A percentile compares a stretch with the other conserved stretches of the same genome.
phyloP scores from a whole-genome alignment of 2,797 vertebrate species.

The Chelmon rostratus region DNA sequence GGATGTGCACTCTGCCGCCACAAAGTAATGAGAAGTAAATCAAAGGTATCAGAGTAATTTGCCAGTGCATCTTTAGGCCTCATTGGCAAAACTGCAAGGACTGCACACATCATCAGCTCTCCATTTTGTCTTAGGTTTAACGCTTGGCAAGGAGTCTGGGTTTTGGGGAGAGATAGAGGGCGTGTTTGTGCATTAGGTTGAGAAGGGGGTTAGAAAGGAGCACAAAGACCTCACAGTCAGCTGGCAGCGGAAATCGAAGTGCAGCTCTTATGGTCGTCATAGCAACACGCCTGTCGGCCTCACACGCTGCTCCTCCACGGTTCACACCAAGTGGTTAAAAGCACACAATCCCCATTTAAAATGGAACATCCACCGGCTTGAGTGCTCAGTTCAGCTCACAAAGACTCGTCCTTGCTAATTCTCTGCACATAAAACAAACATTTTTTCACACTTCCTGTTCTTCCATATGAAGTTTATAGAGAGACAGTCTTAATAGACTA shows the following conservation, averaged over 20 bases:
- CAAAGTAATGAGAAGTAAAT: slow-evolving; percentile 74
- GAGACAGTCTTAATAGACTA: not conserved
- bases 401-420: slow-evolving; percentile 31
- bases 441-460: slow-evolving; percentile 47
- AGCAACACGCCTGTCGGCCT: slow-evolving; percentile 71
- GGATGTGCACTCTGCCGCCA: slow-evolving; percentile 56
- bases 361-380: slow-evolving; percentile 17
- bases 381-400: slow-evolving; percentile 34
- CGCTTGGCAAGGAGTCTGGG: slow-evolving; percentile 34
- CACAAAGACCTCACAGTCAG: slow-evolving; percentile 79
- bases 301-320: slow-evolving; percentile 33
- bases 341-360: slow-evolving; percentile 63
- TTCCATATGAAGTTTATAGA: slow-evolving; percentile 10
- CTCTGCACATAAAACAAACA: slow-evolving; percentile 30
- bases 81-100: slow-evolving; percentile 62
- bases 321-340: slow-evolving; percentile 56
- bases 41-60: slow-evolving; percentile 65
- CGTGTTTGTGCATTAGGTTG: slow-evolving; percentile 51
- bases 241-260: slow-evolving; percentile 76
- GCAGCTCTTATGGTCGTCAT: slow-evolving; percentile 73
- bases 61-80: slow-evolving; percentile 39
- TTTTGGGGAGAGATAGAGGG: slow-evolving; percentile 41
- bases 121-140: slow-evolving; percentile 39
- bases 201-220: slow-evolving; percentile 35
- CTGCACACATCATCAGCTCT: slow-evolving; percentile 54